Percentiles rank a stretch among this genome's conserved stretches.
phyloP scores from a whole-genome alignment of 2,113 vertebrate genomes.

The Rhegmatorhina hoffmannsi region DNA sequence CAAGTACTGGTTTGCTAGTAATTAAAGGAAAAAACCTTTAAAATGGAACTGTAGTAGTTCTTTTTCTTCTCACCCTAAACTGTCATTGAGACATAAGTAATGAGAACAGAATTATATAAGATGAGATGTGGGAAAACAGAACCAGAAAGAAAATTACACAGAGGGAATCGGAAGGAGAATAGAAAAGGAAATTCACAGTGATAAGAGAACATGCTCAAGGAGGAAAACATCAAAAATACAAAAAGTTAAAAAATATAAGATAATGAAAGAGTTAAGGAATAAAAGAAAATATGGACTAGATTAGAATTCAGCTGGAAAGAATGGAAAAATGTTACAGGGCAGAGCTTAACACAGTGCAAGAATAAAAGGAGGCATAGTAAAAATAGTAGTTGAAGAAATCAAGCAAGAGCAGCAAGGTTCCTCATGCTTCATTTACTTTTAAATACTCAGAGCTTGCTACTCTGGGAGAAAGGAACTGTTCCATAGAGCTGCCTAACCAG shows the following conservation, averaged over 20 bases:
- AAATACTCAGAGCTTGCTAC: background rate
- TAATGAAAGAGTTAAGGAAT: background rate
- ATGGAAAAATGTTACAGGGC: background rate
- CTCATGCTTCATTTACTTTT: background rate
- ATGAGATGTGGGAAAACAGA: background rate
- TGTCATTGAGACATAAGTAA: background rate
- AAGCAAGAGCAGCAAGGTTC: background rate
- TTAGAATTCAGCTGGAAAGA: background rate
- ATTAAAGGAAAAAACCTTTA: background rate
- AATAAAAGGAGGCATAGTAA: background rate
- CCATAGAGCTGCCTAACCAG: background rate
- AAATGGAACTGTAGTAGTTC: background rate
- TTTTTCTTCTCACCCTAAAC: background rate
- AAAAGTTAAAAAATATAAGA: background rate
- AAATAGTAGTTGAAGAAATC: background rate
- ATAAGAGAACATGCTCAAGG: background rate
- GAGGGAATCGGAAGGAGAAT: background rate
- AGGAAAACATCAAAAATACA: background rate
- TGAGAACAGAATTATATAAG: background rate
- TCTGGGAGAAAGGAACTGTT: background rate
- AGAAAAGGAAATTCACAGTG: background rate
- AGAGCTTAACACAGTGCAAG: background rate
- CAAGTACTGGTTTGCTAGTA: background rate
- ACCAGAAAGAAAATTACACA: background rate
- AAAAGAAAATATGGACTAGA: background rate